Conservation (phyloP, 1,140 invertebrate genomes). For the Colletes latitarsis region DNA sequence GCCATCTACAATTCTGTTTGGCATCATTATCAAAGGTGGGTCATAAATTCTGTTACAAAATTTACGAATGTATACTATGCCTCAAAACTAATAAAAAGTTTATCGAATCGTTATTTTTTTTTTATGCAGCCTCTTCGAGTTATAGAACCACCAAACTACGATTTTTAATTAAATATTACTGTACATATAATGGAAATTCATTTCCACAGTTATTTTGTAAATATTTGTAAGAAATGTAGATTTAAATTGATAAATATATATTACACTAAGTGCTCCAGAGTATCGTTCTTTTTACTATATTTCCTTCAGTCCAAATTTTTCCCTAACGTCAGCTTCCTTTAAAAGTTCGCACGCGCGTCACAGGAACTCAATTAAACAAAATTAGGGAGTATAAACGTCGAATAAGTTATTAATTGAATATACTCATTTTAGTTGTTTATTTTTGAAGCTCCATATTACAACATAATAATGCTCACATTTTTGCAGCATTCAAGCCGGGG, state of each 20-base stretch:
- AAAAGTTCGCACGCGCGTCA: too few relatives aligned
- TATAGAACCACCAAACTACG: too few relatives aligned
- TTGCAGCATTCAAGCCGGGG: background rate
- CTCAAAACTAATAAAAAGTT: background rate
- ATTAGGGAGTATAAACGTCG: background rate
- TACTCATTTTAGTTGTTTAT: slow-evolving; percentile 4
- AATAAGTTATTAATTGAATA: background rate
- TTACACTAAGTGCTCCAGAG: too few relatives aligned
- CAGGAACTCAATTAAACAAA: background rate
- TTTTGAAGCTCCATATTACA: slow-evolving; percentile 12
- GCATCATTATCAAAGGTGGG: background rate
- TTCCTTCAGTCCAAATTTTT: too few relatives aligned
- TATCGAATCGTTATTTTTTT: background rate
- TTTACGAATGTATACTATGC: background rate
- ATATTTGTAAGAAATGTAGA: background rate
- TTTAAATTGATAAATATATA: background rate
- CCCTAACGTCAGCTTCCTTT: too few relatives aligned
- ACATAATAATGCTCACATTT: background rate
- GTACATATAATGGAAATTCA: background rate
- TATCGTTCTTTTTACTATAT: too few relatives aligned
- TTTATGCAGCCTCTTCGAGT: background rate
- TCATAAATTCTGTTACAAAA: background rate
- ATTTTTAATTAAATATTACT: background rate
- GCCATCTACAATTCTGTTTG: background rate
- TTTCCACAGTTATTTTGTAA: background rate